phyloP scores from a whole-genome alignment of 1,140 invertebrate species.

The Popillia japonica region DNA sequence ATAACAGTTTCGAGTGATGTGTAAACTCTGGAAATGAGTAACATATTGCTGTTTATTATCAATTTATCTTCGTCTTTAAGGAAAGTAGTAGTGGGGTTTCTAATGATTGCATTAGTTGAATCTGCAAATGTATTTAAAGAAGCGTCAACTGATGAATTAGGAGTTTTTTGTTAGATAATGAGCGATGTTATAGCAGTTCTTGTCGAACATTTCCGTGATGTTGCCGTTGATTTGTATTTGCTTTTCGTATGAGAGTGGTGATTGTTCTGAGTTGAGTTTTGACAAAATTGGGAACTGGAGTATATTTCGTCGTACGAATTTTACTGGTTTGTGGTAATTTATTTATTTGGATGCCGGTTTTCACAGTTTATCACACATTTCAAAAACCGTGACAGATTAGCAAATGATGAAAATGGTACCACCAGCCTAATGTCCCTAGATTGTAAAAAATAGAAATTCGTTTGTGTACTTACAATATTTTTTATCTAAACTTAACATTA shows the following conservation, averaged over 20 bases:
- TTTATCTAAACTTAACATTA: no score
- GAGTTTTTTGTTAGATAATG: not conserved
- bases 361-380: no score
- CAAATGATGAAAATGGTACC: no score
- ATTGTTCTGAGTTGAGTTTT: not conserved
- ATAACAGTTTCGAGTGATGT: not conserved
- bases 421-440: no score
- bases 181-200: no score
- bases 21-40: no score
- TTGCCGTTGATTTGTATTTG: not conserved
- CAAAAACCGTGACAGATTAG: no score
- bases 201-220: no score
- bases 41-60: not conserved
- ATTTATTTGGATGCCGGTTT: not conserved
- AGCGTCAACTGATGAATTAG: not conserved
- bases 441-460: no score
- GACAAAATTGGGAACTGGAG: not conserved
- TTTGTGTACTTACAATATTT: no score
- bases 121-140: not conserved
- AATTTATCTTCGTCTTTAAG: not conserved
- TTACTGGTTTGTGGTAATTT: not conserved
- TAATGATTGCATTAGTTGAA: not conserved
- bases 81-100: not conserved
- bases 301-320: not conserved
- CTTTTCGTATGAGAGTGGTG: not conserved